phyloP scores from a whole-genome alignment of 2,113 vertebrate genomes.

The Austrofundulus limnaeus region DNA sequence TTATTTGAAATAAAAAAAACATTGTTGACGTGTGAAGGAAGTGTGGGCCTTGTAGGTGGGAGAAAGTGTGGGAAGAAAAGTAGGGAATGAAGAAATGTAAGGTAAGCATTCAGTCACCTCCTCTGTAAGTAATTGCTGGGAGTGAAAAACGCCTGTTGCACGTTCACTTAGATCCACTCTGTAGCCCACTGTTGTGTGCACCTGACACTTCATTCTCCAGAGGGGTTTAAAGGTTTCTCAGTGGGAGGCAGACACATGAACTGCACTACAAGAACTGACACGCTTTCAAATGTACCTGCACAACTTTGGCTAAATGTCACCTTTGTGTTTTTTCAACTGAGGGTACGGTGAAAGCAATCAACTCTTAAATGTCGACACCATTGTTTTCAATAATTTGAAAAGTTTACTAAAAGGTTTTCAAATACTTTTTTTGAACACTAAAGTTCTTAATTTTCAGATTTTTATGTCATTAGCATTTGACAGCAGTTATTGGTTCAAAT shows the following conservation, averaged over 20 bases:
- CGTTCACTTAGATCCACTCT: conserved; percentile 19
- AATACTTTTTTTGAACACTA: too few species aligned
- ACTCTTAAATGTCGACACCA: background rate
- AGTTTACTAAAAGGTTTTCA: background rate
- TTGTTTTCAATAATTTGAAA: background rate
- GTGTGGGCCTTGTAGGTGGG: conserved; percentile 15
- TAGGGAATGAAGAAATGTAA: conserved; percentile 33
- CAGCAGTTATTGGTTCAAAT: too few species aligned
- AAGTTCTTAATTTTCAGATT: too few species aligned
- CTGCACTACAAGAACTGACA: conserved; percentile 4
- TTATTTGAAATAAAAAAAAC: background rate
- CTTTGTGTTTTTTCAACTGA: background rate
- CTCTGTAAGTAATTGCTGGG: conserved; percentile 51
- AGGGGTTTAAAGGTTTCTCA: conserved; percentile 17
- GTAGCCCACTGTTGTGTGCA: conserved; percentile 7
- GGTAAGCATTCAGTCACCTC: conserved; percentile 44
- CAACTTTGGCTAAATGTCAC: background rate
- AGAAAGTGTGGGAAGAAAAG: conserved; percentile 6
- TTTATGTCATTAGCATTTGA: too few species aligned
- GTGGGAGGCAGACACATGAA: background rate
- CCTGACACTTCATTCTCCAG: conserved; percentile 5
- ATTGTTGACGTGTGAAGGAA: conserved; percentile 21
- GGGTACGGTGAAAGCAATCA: background rate
- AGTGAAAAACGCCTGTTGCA: conserved; percentile 21
- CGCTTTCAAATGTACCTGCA: conserved; percentile 8